These are phyloP conservation scores for Geotrypetes seraphini DNA, from an alignment of 2,797 vertebrate species.

Conservation along the genomic window DNA sequence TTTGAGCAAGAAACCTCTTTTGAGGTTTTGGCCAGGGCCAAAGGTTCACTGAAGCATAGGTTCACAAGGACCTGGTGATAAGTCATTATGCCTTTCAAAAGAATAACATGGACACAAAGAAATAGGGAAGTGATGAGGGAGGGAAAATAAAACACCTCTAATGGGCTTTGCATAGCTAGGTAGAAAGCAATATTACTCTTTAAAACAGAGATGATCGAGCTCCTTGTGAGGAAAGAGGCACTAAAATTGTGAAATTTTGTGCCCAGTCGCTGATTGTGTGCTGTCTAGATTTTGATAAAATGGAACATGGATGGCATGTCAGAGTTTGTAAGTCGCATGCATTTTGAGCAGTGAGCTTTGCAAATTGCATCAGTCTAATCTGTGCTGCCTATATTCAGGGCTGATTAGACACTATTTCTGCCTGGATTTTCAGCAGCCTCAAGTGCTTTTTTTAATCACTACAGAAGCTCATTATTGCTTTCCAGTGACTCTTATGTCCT, in stretches of 20 bases:
- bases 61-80: accelerated
- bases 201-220: constrained; percentile 51
- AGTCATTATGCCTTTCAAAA: accelerated
- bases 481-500: constrained; percentile 71
- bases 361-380: constrained; percentile 59
- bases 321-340: constrained; percentile 57
- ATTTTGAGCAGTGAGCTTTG: constrained; percentile 55
- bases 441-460: constrained; percentile 83
- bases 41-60: accelerated
- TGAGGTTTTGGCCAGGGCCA: too few species aligned
- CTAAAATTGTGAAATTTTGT: constrained; percentile 36
- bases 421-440: constrained; percentile 66
- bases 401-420: constrained; percentile 78
- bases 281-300: constrained; percentile 38
- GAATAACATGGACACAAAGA: accelerated
- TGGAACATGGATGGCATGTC: constrained; percentile 39
- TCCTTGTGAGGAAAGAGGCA: constrained; percentile 39
- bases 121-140: accelerated
- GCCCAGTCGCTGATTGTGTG: constrained; percentile 48
- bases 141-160: background rate
- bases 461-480: constrained; percentile 72
- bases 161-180: constrained; percentile 31
- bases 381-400: constrained; percentile 65
- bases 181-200: constrained; percentile 36
- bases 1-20: too few species aligned